phyloP scores from a whole-genome alignment of 2,797 vertebrate species.

The Argya squamiceps region DNA sequence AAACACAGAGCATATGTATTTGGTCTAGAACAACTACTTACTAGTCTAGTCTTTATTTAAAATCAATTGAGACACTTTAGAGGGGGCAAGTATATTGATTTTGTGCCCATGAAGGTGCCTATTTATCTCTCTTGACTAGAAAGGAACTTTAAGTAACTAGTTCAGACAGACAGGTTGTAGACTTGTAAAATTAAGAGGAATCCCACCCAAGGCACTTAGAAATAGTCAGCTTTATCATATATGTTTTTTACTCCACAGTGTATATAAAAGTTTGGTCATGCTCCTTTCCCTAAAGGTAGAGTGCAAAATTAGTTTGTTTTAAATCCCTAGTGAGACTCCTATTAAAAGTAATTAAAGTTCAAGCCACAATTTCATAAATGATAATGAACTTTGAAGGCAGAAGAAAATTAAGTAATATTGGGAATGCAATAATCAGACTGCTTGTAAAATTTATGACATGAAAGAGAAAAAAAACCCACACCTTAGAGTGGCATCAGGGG shows the following conservation, averaged over 20 bases:
- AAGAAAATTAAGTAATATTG: conserved; percentile 36
- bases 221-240: neutral
- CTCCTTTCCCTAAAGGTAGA: conserved; percentile 37
- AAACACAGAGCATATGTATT: neutral
- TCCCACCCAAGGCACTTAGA: neutral
- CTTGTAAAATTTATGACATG: neutral
- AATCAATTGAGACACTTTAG: neutral
- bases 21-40: neutral
- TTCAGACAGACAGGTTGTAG: neutral
- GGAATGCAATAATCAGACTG: conserved; percentile 9
- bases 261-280: conserved; percentile 18
- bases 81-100: neutral
- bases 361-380: conserved; percentile 23
- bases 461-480: neutral
- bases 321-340: conserved; percentile 18
- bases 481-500: neutral
- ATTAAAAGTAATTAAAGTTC: conserved; percentile 55
- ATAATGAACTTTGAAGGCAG: conserved; percentile 42
- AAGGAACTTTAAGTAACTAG: neutral
- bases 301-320: conserved; percentile 34
- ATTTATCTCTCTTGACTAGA: neutral
- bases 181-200: neutral
- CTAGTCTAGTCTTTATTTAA: neutral
- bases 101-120: neutral
- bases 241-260: neutral